Evolutionary conservation across 1,140 invertebrate genomes (phyloP).

Genomic region (Wasmannia auropunctata): DNA sequence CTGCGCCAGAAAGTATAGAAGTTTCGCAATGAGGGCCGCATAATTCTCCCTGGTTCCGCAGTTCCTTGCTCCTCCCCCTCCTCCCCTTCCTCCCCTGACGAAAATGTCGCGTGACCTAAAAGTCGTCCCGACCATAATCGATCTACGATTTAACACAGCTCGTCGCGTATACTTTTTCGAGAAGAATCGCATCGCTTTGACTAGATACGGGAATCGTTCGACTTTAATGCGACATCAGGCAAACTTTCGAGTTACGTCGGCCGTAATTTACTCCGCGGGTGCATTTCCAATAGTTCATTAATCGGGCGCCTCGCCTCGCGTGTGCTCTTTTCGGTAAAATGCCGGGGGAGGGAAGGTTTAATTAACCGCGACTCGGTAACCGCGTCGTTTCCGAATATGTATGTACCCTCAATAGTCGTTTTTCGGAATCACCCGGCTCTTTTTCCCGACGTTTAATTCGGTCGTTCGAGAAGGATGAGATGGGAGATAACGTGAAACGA

Average conservation of each 20-base stretch:
- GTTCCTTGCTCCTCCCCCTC: too few species aligned
- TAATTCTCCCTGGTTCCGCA: conserved; percentile 13
- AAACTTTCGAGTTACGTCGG: conserved; percentile 44
- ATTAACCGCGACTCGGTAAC: conserved; percentile 48
- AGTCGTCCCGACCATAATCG: conserved; percentile 16
- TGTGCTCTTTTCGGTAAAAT: neutral
- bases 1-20: conserved; percentile 27
- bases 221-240: conserved; percentile 49
- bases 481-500: conserved; percentile 37
- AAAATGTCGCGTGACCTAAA: conserved; percentile 32
- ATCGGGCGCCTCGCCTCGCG: conserved; percentile 19
- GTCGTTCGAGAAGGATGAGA: neutral
- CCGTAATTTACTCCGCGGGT: conserved; percentile 46
- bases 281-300: conserved; percentile 57
- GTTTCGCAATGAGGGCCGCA: conserved; percentile 15
- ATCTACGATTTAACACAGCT: conserved; percentile 9
- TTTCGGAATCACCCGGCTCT: conserved; percentile 1
- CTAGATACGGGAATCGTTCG: neutral
- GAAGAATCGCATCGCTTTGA: neutral
- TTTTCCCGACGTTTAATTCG: conserved; percentile 31
- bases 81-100: neutral
- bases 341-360: neutral
- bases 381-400: conserved; percentile 14
- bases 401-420: neutral
- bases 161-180: neutral